Evolutionary conservation across 2,113 vertebrate species (phyloP), one percentile per base, ranked within the genome.

Genomic region (Macrotis lagotis): DNA sequence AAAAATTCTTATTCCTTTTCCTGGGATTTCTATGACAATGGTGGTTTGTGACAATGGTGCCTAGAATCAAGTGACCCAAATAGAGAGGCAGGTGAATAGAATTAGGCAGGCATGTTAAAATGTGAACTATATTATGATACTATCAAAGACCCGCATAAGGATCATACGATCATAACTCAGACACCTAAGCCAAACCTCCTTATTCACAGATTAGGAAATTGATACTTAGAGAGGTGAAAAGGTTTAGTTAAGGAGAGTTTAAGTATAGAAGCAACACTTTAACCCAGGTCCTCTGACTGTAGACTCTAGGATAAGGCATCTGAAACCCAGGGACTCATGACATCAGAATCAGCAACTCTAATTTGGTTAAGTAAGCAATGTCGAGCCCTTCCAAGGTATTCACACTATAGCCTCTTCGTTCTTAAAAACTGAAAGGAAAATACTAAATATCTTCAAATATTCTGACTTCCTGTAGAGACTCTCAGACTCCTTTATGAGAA

Each of bases 281-380:
- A 66, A 14, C 11, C 10, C 28, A 66, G 11, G 55, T 12, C 28
- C 31, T 66, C 55, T 37, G 55, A 66, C 28, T 66, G 10, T 31
- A 66, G 55, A 14, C 22, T 47, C 48, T 11, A 89, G 49, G n/a
- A 5, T 59, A 90, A 91, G 93, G 12, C 4, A 89, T 49, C 26
- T 92, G 25, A 93, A 95, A 95, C 25, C 59, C 59, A 90, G 48
- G 59, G 51, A 51, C 11, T 51, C 53, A 55, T 93, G 92, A 96
- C 91, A 92, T 47, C 14, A 50, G 92, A 89, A 50, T 92, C 59
- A 89, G 48, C 24, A 31, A 50, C 47, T 90, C 2, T 89, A 90
- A 93, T 92, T 90, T 66, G 93, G 49, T 49, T 49, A 55, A 97
- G 51, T 50, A 48, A 48, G 10, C 59, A 49, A 24, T 66, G 31